Evolutionary conservation across 2,113 vertebrate genomes (phyloP).

Genomic region (Ahaetulla prasina): DNA sequence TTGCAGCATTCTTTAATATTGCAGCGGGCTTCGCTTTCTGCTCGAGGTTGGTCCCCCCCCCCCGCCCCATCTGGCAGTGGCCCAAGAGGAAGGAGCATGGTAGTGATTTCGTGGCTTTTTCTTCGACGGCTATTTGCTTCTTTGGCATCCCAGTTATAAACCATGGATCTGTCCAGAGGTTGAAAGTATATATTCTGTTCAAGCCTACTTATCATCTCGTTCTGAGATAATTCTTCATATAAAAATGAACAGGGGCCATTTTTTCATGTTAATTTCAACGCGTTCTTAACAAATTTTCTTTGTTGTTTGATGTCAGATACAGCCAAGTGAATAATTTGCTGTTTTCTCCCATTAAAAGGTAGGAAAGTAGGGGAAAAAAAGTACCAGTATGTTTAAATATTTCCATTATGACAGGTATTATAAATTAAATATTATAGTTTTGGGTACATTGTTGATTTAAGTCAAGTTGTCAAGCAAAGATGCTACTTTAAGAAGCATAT

Average conservation of each 20-base stretch:
- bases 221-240: neutral
- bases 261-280: neutral
- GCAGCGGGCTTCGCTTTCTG: neutral
- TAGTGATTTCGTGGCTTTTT: neutral
- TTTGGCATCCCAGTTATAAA: neutral
- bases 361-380: neutral
- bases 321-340: neutral
- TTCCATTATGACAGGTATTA: neutral
- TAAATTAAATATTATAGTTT: neutral
- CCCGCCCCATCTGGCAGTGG: neutral
- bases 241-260: neutral
- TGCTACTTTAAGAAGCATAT: neutral
- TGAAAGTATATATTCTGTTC: neutral
- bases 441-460: neutral
- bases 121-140: neutral
- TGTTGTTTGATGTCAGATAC: neutral
- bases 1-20: neutral
- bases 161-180: neutral
- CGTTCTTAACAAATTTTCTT: neutral
- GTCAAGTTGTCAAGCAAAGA: neutral
- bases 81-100: neutral
- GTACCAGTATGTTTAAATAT: neutral
- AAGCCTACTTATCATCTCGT: neutral
- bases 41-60: fast-evolving
- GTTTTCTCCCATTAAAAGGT: neutral